Conservation (phyloP, 2,113 vertebrate genomes). For the Etheostoma cragini region DNA sequence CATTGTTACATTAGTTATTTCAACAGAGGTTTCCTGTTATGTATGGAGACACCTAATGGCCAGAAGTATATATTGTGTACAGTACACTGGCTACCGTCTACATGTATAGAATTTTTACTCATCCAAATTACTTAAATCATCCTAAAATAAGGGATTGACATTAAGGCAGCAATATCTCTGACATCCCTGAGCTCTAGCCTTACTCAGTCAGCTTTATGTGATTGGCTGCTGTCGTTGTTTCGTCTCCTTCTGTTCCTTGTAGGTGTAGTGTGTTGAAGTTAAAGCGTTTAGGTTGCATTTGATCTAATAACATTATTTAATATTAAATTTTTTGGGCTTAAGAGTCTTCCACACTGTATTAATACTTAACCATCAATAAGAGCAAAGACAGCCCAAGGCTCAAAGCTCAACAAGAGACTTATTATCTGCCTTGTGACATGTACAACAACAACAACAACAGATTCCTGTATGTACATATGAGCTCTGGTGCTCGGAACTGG, state of each 20-base stretch:
- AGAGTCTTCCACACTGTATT: neutral
- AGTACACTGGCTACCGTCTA: neutral
- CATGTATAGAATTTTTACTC: neutral
- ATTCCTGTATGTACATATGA: conserved; percentile 28
- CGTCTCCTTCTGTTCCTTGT: neutral
- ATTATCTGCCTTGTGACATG: conserved; percentile 12
- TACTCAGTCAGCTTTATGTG: neutral
- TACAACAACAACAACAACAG: conserved; percentile 13
- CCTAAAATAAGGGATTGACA: neutral
- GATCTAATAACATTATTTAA: neutral
- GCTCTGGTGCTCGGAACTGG: conserved; percentile 18
- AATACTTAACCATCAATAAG: neutral
- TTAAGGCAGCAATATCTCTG: neutral
- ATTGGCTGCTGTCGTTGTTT: neutral
- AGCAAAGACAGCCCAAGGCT: neutral
- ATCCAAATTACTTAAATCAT: neutral
- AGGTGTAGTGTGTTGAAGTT: neutral
- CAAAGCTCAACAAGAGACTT: conserved; percentile 17
- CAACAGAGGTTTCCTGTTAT: neutral
- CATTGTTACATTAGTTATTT: conserved; percentile 14
- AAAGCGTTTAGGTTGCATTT: neutral
- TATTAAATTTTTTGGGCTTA: neutral
- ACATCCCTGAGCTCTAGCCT: neutral
- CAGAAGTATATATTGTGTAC: neutral
- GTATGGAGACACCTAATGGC: neutral